Evolutionary conservation across 1,140 invertebrate genomes (phyloP).

Genomic region (Calephelis virginiensis): DNA sequence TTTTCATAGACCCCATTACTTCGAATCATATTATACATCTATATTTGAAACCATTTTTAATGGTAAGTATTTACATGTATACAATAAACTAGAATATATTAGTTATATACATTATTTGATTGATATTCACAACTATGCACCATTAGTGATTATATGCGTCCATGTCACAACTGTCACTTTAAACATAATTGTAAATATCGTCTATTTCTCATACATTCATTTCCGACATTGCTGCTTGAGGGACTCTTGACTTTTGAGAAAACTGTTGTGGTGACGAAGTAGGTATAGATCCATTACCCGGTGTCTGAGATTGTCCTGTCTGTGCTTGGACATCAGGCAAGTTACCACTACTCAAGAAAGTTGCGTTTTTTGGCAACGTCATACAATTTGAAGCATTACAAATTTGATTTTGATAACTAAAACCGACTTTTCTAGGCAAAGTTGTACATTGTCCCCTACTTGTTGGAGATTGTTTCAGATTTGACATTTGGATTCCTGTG

Average conservation of each 20-base stretch:
- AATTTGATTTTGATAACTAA: slow-evolving; percentile 74
- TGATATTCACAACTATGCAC: slow-evolving; percentile 73
- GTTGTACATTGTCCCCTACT: slow-evolving; percentile 82
- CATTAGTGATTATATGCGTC: slow-evolving; percentile 41
- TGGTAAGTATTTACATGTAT: slow-evolving; percentile 24
- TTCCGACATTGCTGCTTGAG: slow-evolving; percentile 88
- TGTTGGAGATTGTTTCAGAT: slow-evolving; percentile 78
- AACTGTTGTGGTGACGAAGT: slow-evolving; percentile 67
- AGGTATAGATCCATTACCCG: slow-evolving; percentile 65
- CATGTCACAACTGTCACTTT: slow-evolving; percentile 51
- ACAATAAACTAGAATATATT: slow-evolving; percentile 20
- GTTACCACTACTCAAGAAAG: slow-evolving; percentile 79
- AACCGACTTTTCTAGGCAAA: slow-evolving; percentile 81
- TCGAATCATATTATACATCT: slow-evolving; percentile 17
- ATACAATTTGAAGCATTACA: slow-evolving; percentile 78
- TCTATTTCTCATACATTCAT: slow-evolving; percentile 88
- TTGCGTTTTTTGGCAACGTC: slow-evolving; percentile 80
- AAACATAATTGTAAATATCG: slow-evolving; percentile 78
- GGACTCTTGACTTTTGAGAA: slow-evolving; percentile 81
- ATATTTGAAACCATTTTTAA: slow-evolving; percentile 22
- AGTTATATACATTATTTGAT: slow-evolving; percentile 36
- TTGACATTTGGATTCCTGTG: slow-evolving; percentile 80
- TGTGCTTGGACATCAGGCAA: slow-evolving; percentile 78
- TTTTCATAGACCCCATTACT: slow-evolving; percentile 17
- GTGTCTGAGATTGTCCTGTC: slow-evolving; percentile 60